These are phyloP conservation scores for Xenopus borealis DNA, from an alignment of 2,113 vertebrate genomes.

Conservation along the genomic window DNA sequence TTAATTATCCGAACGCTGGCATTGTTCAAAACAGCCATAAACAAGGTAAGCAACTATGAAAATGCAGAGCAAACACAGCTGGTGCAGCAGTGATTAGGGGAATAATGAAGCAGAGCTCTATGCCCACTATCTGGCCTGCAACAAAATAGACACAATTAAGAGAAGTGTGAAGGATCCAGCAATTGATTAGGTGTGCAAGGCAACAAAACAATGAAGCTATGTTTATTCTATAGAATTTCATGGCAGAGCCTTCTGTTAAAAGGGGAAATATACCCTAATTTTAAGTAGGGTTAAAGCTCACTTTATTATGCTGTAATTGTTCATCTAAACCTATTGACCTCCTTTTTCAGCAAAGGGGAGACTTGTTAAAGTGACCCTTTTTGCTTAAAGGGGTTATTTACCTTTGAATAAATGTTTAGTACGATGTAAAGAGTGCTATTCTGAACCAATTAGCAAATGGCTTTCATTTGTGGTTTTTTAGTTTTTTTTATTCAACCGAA, in stretches of 20 bases:
- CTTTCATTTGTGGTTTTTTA: no score
- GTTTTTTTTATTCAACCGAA: no score
- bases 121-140: slow-evolving; percentile 48
- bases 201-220: slow-evolving; percentile 40
- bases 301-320: no score
- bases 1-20: slow-evolving; percentile 13
- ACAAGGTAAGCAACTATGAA: slow-evolving; percentile 58
- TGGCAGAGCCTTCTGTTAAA: slow-evolving; percentile 9
- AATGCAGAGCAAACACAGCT: slow-evolving; percentile 69
- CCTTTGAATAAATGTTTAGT: no score
- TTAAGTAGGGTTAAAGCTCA: no score
- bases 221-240: slow-evolving; percentile 30
- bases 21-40: slow-evolving; percentile 38
- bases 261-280: no score
- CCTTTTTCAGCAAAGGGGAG: no score
- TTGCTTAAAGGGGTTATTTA: no score
- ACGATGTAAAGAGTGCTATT: no score
- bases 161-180: slow-evolving; percentile 33
- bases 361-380: no score
- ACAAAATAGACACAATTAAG: slow-evolving; percentile 45
- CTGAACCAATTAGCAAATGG: no score
- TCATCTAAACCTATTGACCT: no score
- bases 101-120: slow-evolving; percentile 62
- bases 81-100: slow-evolving; percentile 55
- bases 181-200: slow-evolving; percentile 42